These are phyloP conservation scores for Dermatemys mawii DNA, from an alignment of 2,113 vertebrate genomes.

Conservation along the genomic window DNA sequence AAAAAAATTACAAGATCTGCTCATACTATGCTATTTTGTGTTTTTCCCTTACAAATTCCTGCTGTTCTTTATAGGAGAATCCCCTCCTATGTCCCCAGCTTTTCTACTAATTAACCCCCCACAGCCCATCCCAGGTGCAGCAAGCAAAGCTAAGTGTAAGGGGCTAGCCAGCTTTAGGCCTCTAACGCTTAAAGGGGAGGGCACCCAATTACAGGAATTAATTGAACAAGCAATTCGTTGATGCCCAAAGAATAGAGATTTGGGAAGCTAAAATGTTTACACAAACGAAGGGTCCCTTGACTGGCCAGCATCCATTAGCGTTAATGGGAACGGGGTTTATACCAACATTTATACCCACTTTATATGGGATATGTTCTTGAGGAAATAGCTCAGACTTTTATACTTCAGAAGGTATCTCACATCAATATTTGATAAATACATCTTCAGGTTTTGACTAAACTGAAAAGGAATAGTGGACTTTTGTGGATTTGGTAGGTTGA, in stretches of 20 bases:
- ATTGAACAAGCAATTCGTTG: background rate
- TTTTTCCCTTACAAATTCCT: too few species aligned
- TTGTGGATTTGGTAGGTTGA: background rate
- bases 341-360: background rate
- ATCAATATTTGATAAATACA: background rate
- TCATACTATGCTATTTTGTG: too few species aligned
- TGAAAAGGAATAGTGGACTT: background rate
- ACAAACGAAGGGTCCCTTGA: too few species aligned
- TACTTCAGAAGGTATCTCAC: background rate
- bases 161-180: too few species aligned
- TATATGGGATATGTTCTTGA: background rate
- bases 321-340: background rate
- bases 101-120: too few species aligned
- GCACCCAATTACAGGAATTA: background rate
- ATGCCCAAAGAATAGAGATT: background rate
- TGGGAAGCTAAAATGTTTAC: background rate
- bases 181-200: too few species aligned
- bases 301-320: too few species aligned
- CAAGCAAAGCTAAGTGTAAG: too few species aligned
- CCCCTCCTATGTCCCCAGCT: too few species aligned
- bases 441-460: background rate
- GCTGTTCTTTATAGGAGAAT: too few species aligned
- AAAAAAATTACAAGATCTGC: too few species aligned
- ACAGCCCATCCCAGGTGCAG: too few species aligned
- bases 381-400: background rate